Evolutionary conservation across 92 coral and sea anemone genomes (phyloP), one percentile per base, ranked within the genome.

Genomic region (Siderastrea siderea): DNA sequence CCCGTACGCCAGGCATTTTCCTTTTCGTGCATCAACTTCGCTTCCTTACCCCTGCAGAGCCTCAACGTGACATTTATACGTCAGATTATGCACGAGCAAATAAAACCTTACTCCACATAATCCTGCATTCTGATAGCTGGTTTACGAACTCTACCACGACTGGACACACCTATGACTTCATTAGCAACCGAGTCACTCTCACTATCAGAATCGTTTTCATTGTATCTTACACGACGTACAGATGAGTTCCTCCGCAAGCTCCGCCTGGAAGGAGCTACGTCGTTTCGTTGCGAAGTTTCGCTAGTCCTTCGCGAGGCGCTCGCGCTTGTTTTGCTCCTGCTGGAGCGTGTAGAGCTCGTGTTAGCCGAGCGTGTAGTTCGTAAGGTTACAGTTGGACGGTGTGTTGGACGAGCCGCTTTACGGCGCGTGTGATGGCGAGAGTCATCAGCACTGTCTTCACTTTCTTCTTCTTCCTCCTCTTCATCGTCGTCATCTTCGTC

Each of bases 81-180:
- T 26, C 38, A 26, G 38, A 26, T 26, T 26, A 26, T 0, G 38
- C 38, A 26, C 38, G 38, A 26, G 38, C 38, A 26, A 47, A 17
- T 65, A 3, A 67, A 1, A 13, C 19, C 62, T 72, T 89, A 97
- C 78, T 98, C 98, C 55, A 98, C 91, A 77, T 92, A 98, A 75
- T 96, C 99, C 71, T 96, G 82, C 99, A 98, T 98, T 79, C 98
- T 90, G 55, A 90, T 91, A 4, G 99, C 94, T 19, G 98, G 98
- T 54, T 96, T 89, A 12, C 99, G 96, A 12, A 98, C 94, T n/a
- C 99, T 90, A 5, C 99, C 99, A 13, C 99, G 96, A 75, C 99
- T 98, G 43, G 99, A 98, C 15, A 98, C 89, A 74, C 88, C 89
- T 26, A 91, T 80, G 14, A 82, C 26, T 26, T 74, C 81, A 66